Percentiles rank a stretch among this genome's conserved stretches.
Evolutionary conservation across 2,888 invertebrate genomes (phyloP).

Genomic region (Ophioninae sp.): DNA sequence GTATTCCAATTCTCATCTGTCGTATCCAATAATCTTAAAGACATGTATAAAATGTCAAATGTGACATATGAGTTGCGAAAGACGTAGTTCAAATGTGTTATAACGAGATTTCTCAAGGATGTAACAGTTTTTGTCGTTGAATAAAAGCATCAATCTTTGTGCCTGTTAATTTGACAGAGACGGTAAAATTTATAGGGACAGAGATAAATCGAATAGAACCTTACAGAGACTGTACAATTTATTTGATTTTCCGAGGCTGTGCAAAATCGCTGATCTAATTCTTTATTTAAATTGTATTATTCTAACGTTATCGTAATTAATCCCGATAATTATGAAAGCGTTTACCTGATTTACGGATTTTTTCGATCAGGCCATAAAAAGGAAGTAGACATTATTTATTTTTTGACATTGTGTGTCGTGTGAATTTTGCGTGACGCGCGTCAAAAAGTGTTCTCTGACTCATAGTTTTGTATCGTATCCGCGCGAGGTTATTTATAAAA

Average conservation of each 20-base stretch:
- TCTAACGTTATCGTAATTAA: not conserved
- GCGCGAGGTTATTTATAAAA: constrained; percentile 46
- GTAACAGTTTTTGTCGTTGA: no score
- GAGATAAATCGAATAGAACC: no score
- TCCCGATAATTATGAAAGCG: not conserved
- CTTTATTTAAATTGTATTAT: not conserved
- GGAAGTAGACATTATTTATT: constrained; percentile 37
- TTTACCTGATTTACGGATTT: not conserved
- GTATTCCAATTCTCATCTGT: not conserved
- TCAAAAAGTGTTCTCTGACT: constrained; percentile 44
- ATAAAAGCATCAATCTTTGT: no score
- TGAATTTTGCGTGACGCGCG: constrained; percentile 21
- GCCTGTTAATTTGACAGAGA: no score
- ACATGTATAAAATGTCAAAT: not conserved
- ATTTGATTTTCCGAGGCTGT: no score
- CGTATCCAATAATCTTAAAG: not conserved
- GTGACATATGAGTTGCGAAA: no score
- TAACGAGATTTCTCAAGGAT: no score
- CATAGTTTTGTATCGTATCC: constrained; percentile 3
- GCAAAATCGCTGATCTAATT: not conserved
- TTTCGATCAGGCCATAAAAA: constrained; percentile 5
- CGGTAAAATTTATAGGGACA: no score
- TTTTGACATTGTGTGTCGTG: constrained; percentile 40
- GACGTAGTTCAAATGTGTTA: no score
- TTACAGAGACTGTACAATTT: no score